phyloP scores from a whole-genome alignment of 2,113 vertebrate species.

The Larimichthys crocea region DNA sequence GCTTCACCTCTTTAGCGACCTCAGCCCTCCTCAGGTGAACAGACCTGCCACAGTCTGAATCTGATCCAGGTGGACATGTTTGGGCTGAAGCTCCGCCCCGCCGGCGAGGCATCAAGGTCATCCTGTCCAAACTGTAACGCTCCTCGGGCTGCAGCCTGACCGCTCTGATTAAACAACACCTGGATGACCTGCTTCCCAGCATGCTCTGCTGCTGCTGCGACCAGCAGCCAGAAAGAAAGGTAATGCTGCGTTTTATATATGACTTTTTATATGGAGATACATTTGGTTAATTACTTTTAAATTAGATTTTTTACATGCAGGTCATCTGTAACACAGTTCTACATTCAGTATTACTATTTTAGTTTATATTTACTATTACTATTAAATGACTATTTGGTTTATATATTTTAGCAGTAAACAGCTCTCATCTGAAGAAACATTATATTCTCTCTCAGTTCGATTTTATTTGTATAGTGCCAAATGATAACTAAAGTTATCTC shows the following conservation, averaged over 20 bases:
- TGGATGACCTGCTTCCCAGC: conserved; percentile 45
- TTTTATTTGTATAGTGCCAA: no score
- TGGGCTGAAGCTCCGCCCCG: conserved; percentile 21
- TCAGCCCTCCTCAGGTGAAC: conserved; percentile 38
- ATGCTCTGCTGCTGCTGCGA: conserved; percentile 27
- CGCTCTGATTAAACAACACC: conserved; percentile 53
- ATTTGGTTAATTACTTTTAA: not conserved
- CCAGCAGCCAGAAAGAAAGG: not conserved
- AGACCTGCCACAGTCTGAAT: conserved; percentile 18
- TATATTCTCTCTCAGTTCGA: no score
- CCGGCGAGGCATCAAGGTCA: conserved; percentile 46
- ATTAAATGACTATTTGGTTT: no score
- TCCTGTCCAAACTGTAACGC: conserved; percentile 16
- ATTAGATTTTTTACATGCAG: not conserved
- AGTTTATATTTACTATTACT: no score
- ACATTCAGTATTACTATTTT: no score
- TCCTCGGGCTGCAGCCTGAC: conserved; percentile 52
- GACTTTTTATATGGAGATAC: not conserved
- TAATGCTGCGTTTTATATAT: not conserved
- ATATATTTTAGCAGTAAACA: not conserved
- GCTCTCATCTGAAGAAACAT: no score
- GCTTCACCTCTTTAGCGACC: conserved; percentile 31
- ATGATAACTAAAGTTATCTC: no score
- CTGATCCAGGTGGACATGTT: conserved; percentile 59
- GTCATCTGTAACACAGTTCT: not conserved